Evolutionary conservation across 2,888 invertebrate genomes (phyloP), one percentile per base, ranked within the genome.

Genomic region (Acronicta aceris): DNA sequence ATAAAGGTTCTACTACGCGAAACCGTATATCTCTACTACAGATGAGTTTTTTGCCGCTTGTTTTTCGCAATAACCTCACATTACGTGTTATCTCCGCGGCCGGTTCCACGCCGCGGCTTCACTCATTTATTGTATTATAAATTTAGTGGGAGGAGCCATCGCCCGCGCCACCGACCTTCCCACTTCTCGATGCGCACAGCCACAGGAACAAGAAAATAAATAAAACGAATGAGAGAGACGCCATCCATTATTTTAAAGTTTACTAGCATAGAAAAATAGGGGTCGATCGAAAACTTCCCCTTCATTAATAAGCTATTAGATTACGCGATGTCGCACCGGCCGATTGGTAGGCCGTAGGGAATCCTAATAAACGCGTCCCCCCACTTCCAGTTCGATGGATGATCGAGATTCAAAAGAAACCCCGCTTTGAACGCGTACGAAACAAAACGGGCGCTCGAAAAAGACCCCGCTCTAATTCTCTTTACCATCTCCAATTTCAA

Each of bases 401-500:
- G 93, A 90, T 90, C 90, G 92, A 92, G 94, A 94, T 93, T 94
- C 93, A 91, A 94, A 94, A 90, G 94, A 93, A 93, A 91, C 89
- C 92, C 90, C 87, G 90, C 89, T 92, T 93, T 92, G 89, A 92
- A 85, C 85, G 87, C 84, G 83, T 81, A 84, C 86, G 86, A 94
- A 93, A 94, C 94, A 94, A 94, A 94, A 94, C 93, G 87, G 87
- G 83, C 89, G 91, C 86, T 89, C 88, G 84, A 91, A 93, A 93
- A 92, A 89, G 92, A 87, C 92, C 93, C 93, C 87, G 93, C 87
- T 92, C 93, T 94, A 94, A 94, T 94, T 94, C 94, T 93, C 93
- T 94, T 93, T 93, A 92, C 91, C 93, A 93, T 94, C 94, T 94
- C 94, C 93, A 89, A 94, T 94, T 94, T 94, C 94, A 94, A 94